phyloP scores from a whole-genome alignment of 2,888 invertebrate genomes.

The Hypomecis punctinalis region DNA sequence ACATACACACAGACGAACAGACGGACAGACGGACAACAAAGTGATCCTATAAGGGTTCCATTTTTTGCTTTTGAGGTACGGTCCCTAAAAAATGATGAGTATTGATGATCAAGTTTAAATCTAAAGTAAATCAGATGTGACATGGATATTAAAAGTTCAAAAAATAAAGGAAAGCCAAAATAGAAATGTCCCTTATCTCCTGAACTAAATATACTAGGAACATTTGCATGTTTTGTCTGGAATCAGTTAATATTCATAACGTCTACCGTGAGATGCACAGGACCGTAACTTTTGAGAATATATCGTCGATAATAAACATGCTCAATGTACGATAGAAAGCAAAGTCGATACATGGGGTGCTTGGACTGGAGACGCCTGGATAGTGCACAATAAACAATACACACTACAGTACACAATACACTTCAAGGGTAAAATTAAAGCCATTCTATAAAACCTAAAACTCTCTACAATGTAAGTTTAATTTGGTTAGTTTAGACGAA shows the following conservation, averaged over 20 bases:
- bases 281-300: constrained; percentile 47
- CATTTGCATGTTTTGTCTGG: constrained; percentile 34
- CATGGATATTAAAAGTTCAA: neutral
- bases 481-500: too few relatives aligned
- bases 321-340: constrained; percentile 52
- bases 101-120: too few relatives aligned
- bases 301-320: constrained; percentile 52
- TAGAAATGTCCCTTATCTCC: neutral
- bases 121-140: too few relatives aligned
- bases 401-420: too few relatives aligned
- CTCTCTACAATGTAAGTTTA: too few relatives aligned
- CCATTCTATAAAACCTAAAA: neutral
- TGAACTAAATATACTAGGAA: constrained; percentile 14
- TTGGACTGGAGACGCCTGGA: constrained; percentile 37
- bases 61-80: too few relatives aligned
- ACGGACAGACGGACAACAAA: too few relatives aligned
- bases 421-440: neutral
- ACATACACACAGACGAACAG: too few relatives aligned
- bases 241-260: constrained; percentile 39
- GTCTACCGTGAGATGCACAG: constrained; percentile 38
- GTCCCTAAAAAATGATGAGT: too few relatives aligned
- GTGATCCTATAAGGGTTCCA: too few relatives aligned
- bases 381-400: too few relatives aligned
- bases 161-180: too few relatives aligned
- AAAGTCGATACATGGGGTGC: constrained; percentile 43